Percentiles rank a stretch among this genome's conserved stretches.
Evolutionary conservation across 2,797 vertebrate species (phyloP).

Genomic region (Amblyopsis hoosieri): DNA sequence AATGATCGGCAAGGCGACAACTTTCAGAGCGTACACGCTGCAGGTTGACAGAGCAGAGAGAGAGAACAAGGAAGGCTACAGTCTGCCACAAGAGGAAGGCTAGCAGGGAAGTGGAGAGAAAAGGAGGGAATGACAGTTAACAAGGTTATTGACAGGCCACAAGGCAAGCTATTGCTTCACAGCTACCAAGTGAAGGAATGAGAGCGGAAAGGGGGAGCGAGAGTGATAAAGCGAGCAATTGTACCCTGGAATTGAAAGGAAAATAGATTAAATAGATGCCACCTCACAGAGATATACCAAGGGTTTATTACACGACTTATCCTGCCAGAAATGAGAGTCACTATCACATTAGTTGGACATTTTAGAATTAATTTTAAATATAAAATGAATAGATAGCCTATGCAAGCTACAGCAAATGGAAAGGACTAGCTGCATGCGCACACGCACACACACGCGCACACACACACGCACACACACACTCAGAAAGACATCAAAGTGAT

Average conservation of each 20-base stretch:
- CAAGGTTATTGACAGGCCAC: neutral
- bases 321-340: neutral
- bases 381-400: neutral
- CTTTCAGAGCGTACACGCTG: slow-evolving; percentile 17
- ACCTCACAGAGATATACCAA: slow-evolving; percentile 9
- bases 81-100: neutral
- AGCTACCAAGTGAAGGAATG: slow-evolving; percentile 22
- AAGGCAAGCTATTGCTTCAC: neutral
- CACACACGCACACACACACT: slow-evolving; percentile 9
- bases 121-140: slow-evolving; percentile 9
- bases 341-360: no score
- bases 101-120: neutral
- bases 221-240: slow-evolving; percentile 38
- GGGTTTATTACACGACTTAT: slow-evolving; percentile 36
- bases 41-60: neutral
- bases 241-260: slow-evolving; percentile 2
- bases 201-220: slow-evolving; percentile 7
- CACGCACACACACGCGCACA: neutral
- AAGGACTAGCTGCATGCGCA: neutral
- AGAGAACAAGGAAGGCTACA: slow-evolving; percentile 9
- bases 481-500: slow-evolving; percentile 53
- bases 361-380: neutral
- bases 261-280: slow-evolving; percentile 8
- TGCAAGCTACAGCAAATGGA: slow-evolving; percentile 9
- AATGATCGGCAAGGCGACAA: slow-evolving; percentile 10